These are phyloP conservation scores for Crenichthys baileyi DNA, from an alignment of 2,797 vertebrate species.

Conservation along the genomic window DNA sequence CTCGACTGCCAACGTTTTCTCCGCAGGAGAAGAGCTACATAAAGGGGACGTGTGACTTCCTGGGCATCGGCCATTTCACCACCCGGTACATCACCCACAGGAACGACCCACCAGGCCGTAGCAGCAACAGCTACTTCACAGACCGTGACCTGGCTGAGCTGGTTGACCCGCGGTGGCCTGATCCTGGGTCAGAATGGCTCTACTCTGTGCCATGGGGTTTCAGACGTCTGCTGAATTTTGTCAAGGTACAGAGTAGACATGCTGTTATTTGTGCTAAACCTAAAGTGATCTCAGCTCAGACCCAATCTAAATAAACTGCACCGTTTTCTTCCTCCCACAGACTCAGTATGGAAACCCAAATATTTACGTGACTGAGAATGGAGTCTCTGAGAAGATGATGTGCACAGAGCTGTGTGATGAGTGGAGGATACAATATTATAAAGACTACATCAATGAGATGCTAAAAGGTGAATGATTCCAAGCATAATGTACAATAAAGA, in stretches of 20 bases:
- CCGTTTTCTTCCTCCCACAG: constrained; percentile 71
- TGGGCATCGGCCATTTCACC: constrained; percentile 92
- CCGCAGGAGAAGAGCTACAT: constrained; percentile 92
- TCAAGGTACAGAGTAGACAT: constrained; percentile 82
- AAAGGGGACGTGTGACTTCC: constrained; percentile 92
- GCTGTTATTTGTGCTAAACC: constrained; percentile 6
- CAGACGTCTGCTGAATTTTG: constrained; percentile 91
- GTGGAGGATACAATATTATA: constrained; percentile 91
- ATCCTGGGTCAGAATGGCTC: constrained; percentile 89
- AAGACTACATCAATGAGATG: constrained; percentile 91
- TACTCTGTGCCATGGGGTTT: constrained; percentile 94
- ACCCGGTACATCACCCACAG: constrained; percentile 90
- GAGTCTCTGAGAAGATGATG: constrained; percentile 86
- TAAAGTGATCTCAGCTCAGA: neutral
- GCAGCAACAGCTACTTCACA: constrained; percentile 85
- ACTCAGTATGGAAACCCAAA: constrained; percentile 90
- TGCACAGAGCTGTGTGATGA: constrained; percentile 91
- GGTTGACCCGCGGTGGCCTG: constrained; percentile 91
- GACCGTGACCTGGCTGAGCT: constrained; percentile 89
- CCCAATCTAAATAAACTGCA: neutral
- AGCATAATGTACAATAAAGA: neutral
- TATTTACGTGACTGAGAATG: constrained; percentile 94
- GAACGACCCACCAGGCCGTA: constrained; percentile 78
- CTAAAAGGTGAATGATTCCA: constrained; percentile 71
- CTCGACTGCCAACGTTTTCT: constrained; percentile 89